Percentiles rank a stretch among this genome's conserved stretches.
These are phyloP conservation scores for Corynorhinus townsendii DNA, from an alignment of 2,113 vertebrate genomes.

Conservation along the genomic window DNA sequence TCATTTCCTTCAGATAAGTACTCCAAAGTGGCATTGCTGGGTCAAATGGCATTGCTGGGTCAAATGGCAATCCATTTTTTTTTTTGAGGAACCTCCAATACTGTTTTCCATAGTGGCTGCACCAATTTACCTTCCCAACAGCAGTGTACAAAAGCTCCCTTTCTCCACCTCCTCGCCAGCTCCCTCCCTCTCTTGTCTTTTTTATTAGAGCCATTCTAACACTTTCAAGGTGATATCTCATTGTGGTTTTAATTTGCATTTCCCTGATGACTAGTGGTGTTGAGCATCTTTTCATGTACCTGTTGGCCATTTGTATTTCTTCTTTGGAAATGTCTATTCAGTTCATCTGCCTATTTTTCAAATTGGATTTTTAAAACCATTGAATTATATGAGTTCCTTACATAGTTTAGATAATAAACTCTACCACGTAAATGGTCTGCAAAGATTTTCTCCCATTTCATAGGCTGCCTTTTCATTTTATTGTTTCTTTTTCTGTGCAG, in stretches of 20 bases:
- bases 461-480: background rate
- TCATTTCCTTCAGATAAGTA: background rate
- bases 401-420: background rate
- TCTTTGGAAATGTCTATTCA: background rate
- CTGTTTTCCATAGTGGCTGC: background rate
- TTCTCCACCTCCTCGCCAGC: background rate
- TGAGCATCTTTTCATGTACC: background rate
- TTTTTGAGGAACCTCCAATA: background rate
- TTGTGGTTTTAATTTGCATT: background rate
- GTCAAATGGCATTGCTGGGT: too few species aligned
- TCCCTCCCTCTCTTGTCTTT: background rate
- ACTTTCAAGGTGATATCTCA: background rate
- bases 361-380: background rate
- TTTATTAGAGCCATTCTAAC: background rate
- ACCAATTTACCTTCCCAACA: background rate
- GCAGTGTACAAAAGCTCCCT: background rate
- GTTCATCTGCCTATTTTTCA: background rate
- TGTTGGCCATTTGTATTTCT: background rate
- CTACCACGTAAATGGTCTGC: background rate
- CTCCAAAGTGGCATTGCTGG: background rate
- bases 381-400: background rate
- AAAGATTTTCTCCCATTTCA: background rate
- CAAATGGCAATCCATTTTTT: background rate
- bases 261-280: background rate
- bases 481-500: background rate